Evolutionary conservation across 2,888 invertebrate species (phyloP), one percentile per base, ranked within the genome.

Genomic region (Troilus luridus): DNA sequence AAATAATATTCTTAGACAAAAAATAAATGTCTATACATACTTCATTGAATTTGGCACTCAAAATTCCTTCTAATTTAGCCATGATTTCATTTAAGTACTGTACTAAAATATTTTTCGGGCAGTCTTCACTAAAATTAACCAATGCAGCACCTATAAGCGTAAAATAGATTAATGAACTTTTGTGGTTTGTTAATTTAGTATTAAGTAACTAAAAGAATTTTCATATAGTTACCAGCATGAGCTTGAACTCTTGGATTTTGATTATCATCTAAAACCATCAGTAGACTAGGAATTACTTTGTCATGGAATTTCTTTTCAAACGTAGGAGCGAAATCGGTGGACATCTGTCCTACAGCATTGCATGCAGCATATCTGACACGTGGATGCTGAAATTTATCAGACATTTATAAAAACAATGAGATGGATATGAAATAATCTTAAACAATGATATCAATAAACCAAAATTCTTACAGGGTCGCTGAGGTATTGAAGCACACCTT

Each of bases 61-160:
- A 95, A 93, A 99, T 98, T 0, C 95, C 95, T 95, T 98, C 98
- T 92, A 99, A 95, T 94, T 98, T 98, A 91, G 95, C 95, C 97
- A 99, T 98, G 93, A 99, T 97, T 54, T 96, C 96, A 93, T 98
- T 97, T 92, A 99, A 95, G 94, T 99, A 99, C 92, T 96, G 97
- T 17, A 97, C 97, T 92, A 99, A 95, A 93, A 99, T 98, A 93
- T 96, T 96, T 94, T 99, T 99, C 0, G 99, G 99, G 94, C 99
- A 99, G 94, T 99, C 99, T 95, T 99, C 99, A 93, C 98, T 98
- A 95, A 99, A 99, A 95, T 99, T 99, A 1, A 99, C 99, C 92
- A 99, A 95, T 88, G 99, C 99, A 90, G 99, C 99, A 88, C 99
- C 97, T 93, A 96, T 96, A 92, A 92, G 89, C 88, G 92, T 58